Conservation (phyloP, 1,140 invertebrate genomes). For the Euglossa dilemma region DNA sequence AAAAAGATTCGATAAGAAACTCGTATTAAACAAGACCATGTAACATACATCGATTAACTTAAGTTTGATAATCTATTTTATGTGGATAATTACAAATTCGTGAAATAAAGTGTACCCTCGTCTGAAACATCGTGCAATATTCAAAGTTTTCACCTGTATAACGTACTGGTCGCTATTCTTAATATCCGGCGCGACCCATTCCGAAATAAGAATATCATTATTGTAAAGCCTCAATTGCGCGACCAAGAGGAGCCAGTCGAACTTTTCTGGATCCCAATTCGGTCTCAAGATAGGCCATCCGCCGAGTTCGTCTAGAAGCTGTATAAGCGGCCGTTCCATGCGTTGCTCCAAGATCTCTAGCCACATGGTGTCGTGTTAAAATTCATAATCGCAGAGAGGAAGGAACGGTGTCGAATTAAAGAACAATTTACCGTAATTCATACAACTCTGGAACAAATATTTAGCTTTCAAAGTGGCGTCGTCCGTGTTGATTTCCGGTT, state of each 20-base stretch:
- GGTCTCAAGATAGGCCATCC: conserved; percentile 92
- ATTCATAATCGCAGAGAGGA: background rate
- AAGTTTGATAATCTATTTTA: no score
- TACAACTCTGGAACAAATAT: conserved; percentile 91
- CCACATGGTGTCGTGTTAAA: conserved; percentile 56
- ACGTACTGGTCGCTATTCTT: conserved; percentile 94
- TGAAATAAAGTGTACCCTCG: background rate
- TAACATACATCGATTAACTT: no score
- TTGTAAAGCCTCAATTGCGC: conserved; percentile 91
- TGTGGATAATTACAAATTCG: background rate
- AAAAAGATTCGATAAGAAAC: no score
- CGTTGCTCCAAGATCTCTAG: conserved; percentile 86
- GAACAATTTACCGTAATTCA: conserved; percentile 87
- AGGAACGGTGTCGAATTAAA: background rate
- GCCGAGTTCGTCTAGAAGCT: conserved; percentile 88
- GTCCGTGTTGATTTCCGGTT: conserved; percentile 70
- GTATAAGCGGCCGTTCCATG: conserved; percentile 87
- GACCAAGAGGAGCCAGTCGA: conserved; percentile 90
- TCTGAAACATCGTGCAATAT: background rate
- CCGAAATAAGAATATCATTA: conserved; percentile 91
- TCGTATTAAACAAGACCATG: no score
- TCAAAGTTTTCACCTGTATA: conserved; percentile 85
- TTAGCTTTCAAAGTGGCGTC: conserved; percentile 89
- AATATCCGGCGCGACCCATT: conserved; percentile 94
- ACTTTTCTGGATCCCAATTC: conserved; percentile 85